Evolutionary conservation across 2,797 vertebrate species (phyloP).

Genomic region (Eulemur albifrons): DNA sequence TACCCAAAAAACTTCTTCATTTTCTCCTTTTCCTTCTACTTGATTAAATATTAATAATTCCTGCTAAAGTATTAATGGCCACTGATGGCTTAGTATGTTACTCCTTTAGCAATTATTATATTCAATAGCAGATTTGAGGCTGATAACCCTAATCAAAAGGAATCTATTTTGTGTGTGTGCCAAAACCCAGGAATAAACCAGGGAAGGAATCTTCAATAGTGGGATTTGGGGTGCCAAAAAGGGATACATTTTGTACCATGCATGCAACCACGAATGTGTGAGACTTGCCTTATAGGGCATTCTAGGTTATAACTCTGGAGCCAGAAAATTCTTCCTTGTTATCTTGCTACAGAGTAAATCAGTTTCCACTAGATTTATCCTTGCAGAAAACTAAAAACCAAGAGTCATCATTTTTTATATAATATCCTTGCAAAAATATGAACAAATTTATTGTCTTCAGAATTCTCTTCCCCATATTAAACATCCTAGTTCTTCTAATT

Average conservation of each 20-base stretch:
- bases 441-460: conserved; percentile 33
- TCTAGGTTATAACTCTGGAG: conserved; percentile 1
- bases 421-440: conserved; percentile 31
- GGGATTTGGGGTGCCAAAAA: neutral
- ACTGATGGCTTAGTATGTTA: neutral
- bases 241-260: neutral
- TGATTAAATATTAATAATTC: neutral
- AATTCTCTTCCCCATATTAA: neutral
- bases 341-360: neutral
- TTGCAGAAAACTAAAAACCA: conserved; percentile 46
- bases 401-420: conserved; percentile 22
- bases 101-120: neutral
- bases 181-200: neutral
- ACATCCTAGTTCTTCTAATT: neutral
- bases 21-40: neutral
- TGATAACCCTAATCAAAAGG: neutral
- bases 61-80: neutral
- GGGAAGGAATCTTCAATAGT: neutral
- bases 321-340: neutral
- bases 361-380: neutral
- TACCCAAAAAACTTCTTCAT: neutral
- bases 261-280: neutral
- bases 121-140: neutral
- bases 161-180: neutral
- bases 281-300: neutral